Conservation (phyloP, 2,797 vertebrate genomes). For the Halcyon leucocephala region DNA sequence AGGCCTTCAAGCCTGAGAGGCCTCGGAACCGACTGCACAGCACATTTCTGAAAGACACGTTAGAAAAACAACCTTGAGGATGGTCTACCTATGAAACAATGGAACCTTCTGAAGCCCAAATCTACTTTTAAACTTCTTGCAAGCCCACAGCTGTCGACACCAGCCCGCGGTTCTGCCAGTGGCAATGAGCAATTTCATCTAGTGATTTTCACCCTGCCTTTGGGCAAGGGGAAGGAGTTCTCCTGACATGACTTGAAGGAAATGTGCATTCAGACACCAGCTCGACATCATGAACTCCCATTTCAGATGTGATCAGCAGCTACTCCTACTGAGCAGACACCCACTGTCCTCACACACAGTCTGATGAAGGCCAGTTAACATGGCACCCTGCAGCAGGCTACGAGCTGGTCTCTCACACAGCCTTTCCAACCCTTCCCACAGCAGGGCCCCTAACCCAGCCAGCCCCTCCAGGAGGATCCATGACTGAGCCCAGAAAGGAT, state of each 20-base stretch:
- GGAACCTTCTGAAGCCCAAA: neutral
- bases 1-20: neutral
- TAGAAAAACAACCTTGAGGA: neutral
- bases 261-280: neutral
- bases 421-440: neutral
- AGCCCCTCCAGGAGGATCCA: neutral
- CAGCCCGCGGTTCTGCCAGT: neutral
- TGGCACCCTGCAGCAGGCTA: neutral
- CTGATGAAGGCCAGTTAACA: neutral
- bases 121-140: neutral
- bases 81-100: neutral
- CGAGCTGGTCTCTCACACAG: neutral
- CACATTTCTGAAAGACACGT: neutral
- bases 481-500: no score
- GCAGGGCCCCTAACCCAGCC: no score
- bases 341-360: neutral
- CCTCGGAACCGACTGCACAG: neutral
- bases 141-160: neutral
- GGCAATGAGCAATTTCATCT: neutral
- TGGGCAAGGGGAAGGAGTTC: neutral
- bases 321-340: neutral
- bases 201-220: neutral
- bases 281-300: neutral
- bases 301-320: neutral
- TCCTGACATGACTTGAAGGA: neutral